Percentiles rank a stretch among this genome's conserved stretches.
phyloP scores from a whole-genome alignment of 2,888 invertebrate genomes.

The Galerucella calmariensis region DNA sequence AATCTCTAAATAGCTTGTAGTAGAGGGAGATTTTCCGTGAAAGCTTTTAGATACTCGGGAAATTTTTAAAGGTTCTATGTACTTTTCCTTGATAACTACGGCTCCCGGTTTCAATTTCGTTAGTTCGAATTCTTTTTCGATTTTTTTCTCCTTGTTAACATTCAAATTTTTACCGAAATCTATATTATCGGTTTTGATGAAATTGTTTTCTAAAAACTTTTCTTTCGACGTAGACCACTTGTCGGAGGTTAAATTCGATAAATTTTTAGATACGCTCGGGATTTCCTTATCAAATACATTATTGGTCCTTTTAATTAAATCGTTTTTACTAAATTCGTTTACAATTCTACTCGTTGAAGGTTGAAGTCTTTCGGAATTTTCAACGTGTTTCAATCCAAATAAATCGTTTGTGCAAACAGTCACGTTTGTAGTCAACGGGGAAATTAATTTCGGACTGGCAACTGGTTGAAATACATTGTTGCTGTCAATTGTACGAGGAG shows the following conservation, averaged over 20 bases:
- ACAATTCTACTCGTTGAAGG: constrained; percentile 44
- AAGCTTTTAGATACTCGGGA: constrained; percentile 65
- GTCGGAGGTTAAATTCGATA: constrained; percentile 50
- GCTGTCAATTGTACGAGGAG: constrained; percentile 40
- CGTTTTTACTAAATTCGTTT: constrained; percentile 47
- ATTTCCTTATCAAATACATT: constrained; percentile 52
- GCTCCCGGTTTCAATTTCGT: constrained; percentile 60
- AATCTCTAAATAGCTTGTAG: constrained; percentile 52
- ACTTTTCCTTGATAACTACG: constrained; percentile 66
- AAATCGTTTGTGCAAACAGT: constrained; percentile 53
- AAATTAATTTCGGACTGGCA: constrained; percentile 48
- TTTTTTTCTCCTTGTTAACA: constrained; percentile 47
- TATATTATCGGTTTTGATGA: constrained; percentile 51
- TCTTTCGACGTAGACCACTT: constrained; percentile 61
- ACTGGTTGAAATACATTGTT: constrained; percentile 46
- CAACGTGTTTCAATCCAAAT: constrained; percentile 49
- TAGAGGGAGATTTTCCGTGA: constrained; percentile 61
- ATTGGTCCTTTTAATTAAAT: constrained; percentile 49
- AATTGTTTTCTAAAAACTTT: constrained; percentile 57
- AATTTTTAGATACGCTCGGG: constrained; percentile 50
- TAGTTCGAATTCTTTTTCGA: constrained; percentile 50
- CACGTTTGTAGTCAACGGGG: constrained; percentile 49
- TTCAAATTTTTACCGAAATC: constrained; percentile 54
- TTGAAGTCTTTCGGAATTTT: constrained; percentile 53
- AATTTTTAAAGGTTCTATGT: constrained; percentile 67